Conservation (phyloP, 1,140 invertebrate genomes). For the Aethina tumida region DNA sequence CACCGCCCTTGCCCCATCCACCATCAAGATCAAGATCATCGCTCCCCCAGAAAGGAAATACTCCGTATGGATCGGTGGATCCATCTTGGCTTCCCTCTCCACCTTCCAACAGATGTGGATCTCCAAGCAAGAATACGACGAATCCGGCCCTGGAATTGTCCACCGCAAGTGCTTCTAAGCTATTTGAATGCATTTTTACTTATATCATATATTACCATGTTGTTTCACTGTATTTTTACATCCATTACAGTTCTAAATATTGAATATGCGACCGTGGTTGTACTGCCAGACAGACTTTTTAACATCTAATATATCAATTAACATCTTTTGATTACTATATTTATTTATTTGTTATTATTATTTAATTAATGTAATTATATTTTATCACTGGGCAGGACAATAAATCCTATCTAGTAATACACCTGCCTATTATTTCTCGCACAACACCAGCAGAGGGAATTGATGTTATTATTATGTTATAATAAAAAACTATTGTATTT, state of each 20-base stretch:
- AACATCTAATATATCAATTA: slow-evolving; percentile 22
- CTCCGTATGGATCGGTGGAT: slow-evolving; percentile 82
- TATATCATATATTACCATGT: too few relatives aligned
- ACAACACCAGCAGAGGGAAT: slow-evolving; percentile 10
- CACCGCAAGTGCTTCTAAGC: slow-evolving; percentile 93
- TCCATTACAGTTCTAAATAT: too few relatives aligned
- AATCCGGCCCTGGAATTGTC: slow-evolving; percentile 86
- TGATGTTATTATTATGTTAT: slow-evolving; percentile 10
- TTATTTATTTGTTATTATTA: slow-evolving; percentile 28
- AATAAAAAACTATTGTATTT: slow-evolving; percentile 10
- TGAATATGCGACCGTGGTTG: slow-evolving; percentile 27
- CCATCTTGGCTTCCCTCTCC: slow-evolving; percentile 73
- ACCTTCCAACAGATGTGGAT: slow-evolving; percentile 95
- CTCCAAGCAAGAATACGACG: slow-evolving; percentile 91
- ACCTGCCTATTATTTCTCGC: slow-evolving; percentile 25
- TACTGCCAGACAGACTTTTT: slow-evolving; percentile 32
- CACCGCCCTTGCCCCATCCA: slow-evolving; percentile 71
- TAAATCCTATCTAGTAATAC: slow-evolving; percentile 25
- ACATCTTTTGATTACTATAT: slow-evolving; percentile 24
- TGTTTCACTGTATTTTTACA: too few relatives aligned
- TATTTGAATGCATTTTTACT: slow-evolving; percentile 5
- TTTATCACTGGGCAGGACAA: slow-evolving; percentile 27
- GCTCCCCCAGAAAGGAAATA: slow-evolving; percentile 87
- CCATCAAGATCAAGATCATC: slow-evolving; percentile 92
- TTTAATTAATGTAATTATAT: slow-evolving; percentile 23